phyloP scores from a whole-genome alignment of 2,797 vertebrate species.

The Channa striata region DNA sequence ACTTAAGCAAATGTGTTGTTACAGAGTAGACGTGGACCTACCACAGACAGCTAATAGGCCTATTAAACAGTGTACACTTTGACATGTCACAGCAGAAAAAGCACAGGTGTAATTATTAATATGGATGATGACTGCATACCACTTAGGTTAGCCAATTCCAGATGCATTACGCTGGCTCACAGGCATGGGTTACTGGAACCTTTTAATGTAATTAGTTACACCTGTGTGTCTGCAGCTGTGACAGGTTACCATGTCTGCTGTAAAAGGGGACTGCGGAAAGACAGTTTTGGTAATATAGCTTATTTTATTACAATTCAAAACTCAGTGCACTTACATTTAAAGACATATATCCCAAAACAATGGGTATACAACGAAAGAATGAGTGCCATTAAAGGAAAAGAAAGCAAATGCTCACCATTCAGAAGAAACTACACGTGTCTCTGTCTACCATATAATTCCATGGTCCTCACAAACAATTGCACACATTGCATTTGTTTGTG shows the following conservation, averaged over 20 bases:
- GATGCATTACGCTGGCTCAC: neutral
- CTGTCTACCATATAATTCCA: neutral
- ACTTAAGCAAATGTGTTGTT: neutral
- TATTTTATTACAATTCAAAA: neutral
- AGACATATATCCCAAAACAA: neutral
- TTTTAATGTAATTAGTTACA: constrained; percentile 22
- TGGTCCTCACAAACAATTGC: neutral
- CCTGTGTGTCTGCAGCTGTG: constrained; percentile 3
- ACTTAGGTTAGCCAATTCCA: neutral
- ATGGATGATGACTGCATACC: neutral
- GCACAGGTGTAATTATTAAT: constrained; percentile 7
- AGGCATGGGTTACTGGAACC: neutral
- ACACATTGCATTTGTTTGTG: neutral
- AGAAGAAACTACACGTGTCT: too few species aligned
- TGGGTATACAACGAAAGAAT: too few species aligned
- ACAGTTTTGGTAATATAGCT: neutral
- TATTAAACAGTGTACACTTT: neutral
- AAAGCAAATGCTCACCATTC: too few species aligned
- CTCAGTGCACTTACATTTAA: neutral
- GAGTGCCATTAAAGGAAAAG: too few species aligned
- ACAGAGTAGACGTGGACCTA: neutral
- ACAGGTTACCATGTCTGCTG: constrained; percentile 4
- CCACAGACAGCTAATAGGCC: neutral
- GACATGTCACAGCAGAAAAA: neutral
- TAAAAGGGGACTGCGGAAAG: constrained; percentile 9